Conservation (phyloP, 1,140 invertebrate species). For the Macrocentrus cingulum region DNA sequence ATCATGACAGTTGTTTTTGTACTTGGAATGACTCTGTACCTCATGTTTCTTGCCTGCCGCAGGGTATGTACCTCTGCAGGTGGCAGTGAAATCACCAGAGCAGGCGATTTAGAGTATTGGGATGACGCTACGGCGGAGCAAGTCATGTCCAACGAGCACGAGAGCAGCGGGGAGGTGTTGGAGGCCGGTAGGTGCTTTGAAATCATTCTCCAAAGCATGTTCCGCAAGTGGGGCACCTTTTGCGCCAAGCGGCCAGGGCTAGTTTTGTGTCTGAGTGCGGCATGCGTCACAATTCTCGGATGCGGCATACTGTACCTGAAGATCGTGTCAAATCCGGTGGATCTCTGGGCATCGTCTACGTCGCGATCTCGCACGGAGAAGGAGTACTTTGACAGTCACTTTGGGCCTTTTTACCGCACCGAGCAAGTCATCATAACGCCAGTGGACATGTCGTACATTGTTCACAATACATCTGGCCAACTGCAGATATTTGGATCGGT, state of each 20-base stretch:
- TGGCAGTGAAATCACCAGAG: too few relatives aligned
- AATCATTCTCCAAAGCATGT: not conserved
- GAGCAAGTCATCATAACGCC: constrained; percentile 84
- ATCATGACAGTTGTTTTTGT: too few relatives aligned
- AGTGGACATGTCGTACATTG: constrained; percentile 63
- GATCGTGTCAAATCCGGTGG: constrained; percentile 91
- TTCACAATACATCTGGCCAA: constrained; percentile 68
- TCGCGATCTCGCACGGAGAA: constrained; percentile 84
- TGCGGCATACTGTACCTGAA: constrained; percentile 67
- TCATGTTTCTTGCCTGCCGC: too few relatives aligned
- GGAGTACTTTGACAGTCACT: constrained; percentile 89
- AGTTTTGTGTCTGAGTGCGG: constrained; percentile 71
- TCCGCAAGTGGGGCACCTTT: constrained; percentile 17
- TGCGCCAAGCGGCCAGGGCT: constrained; percentile 76
- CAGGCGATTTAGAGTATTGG: too few relatives aligned
- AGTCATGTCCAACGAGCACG: too few relatives aligned
- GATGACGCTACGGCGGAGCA: too few relatives aligned
- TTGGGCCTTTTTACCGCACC: constrained; percentile 93
- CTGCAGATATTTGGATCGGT: constrained; percentile 77
- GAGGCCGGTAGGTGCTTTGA: not conserved
- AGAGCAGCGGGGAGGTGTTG: constrained; percentile 52
- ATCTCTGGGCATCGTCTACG: constrained; percentile 91
- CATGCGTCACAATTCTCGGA: constrained; percentile 66
- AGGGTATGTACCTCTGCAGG: too few relatives aligned
- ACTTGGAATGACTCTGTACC: too few relatives aligned